These are phyloP conservation scores for Embiotoca jacksoni DNA, from an alignment of 2,113 vertebrate species.

Conservation along the genomic window DNA sequence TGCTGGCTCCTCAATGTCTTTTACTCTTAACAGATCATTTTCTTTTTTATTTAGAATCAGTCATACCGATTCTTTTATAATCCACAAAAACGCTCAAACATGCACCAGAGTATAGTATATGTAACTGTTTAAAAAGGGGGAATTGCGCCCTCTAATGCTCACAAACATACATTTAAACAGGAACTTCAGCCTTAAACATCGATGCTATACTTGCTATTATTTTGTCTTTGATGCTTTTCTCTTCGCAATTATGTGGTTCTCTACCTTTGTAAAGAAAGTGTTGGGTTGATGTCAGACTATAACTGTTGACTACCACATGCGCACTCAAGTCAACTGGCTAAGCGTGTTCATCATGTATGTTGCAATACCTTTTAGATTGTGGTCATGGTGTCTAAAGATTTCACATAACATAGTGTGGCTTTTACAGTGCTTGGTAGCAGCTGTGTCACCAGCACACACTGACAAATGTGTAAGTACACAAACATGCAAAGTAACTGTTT, in stretches of 20 bases:
- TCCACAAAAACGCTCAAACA: background rate
- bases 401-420: background rate
- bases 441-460: no score
- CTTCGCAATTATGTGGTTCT: no score
- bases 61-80: background rate
- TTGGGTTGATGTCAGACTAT: no score
- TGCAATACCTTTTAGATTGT: no score
- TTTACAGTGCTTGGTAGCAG: background rate
- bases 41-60: background rate
- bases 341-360: no score
- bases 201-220: background rate
- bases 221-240: no score
- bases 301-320: no score
- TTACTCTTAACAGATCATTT: background rate
- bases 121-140: background rate
- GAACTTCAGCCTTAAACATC: background rate
- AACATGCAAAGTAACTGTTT: background rate
- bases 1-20: background rate
- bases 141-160: slow-evolving; percentile 68
- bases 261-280: no score
- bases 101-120: background rate
- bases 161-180: slow-evolving; percentile 4
- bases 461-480: background rate
- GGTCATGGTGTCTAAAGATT: background rate
- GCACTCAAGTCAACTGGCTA: no score